These are phyloP conservation scores for Tupaia chinensis DNA, from an alignment of 2,113 vertebrate species.

Conservation along the genomic window DNA sequence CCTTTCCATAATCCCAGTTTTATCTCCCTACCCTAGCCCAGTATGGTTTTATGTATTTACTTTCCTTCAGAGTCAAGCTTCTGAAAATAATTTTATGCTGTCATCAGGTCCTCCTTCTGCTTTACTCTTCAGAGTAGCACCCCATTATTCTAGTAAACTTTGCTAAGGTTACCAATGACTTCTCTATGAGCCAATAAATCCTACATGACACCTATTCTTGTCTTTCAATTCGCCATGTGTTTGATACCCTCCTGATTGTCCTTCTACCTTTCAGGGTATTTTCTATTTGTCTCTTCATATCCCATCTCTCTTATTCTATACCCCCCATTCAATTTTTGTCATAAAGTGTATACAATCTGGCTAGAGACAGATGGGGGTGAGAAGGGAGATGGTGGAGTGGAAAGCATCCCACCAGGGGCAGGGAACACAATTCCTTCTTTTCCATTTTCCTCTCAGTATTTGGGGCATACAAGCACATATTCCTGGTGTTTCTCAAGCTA, in stretches of 20 bases:
- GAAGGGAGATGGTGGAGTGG: too few species aligned
- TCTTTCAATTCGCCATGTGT: not conserved
- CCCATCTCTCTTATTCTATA: not conserved
- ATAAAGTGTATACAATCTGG: too few species aligned
- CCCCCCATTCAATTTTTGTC: too few species aligned
- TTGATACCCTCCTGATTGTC: not conserved
- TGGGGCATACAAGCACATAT: too few species aligned
- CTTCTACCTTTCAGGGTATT: not conserved
- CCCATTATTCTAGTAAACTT: not conserved
- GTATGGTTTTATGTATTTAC: not conserved
- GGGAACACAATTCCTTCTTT: too few species aligned
- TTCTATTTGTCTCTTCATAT: not conserved
- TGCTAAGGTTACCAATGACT: not conserved
- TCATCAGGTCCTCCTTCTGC: not conserved
- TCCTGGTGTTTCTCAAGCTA: too few species aligned
- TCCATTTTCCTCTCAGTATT: too few species aligned
- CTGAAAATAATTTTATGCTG: not conserved
- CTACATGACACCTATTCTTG: not conserved
- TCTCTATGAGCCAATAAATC: not conserved
- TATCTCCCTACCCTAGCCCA: not conserved
- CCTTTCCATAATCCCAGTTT: not conserved
- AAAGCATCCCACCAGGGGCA: too few species aligned
- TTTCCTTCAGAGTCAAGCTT: not conserved
- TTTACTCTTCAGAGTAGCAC: not conserved
- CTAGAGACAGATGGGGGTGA: too few species aligned